phyloP scores from a whole-genome alignment of 2,113 vertebrate genomes.

The Pelvicachromis taeniatus region DNA sequence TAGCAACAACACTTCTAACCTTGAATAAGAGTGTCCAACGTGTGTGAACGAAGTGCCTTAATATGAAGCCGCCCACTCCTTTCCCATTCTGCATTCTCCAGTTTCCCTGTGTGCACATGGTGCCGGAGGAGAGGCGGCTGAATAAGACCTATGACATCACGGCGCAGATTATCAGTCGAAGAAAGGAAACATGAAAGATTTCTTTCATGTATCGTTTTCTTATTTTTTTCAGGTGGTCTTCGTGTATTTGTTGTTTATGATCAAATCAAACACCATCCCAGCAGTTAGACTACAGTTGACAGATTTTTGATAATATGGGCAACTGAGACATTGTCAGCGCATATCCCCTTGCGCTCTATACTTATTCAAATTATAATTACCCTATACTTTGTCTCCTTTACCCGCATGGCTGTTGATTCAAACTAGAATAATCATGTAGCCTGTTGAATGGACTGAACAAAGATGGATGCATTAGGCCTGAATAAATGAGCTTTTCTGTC shows the following conservation, averaged over 20 bases:
- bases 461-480: not conserved
- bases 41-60: not conserved
- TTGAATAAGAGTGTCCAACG: not conserved
- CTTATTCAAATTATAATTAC: not conserved
- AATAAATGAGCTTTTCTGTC: not conserved
- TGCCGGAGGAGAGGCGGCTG: fast-evolving
- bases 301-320: not conserved
- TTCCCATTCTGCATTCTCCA: not conserved
- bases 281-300: not conserved
- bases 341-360: not conserved
- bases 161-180: not conserved
- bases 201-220: not conserved
- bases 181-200: not conserved
- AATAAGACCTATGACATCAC: not conserved
- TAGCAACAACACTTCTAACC: not conserved
- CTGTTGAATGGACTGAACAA: not conserved
- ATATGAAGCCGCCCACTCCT: not conserved
- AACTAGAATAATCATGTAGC: not conserved
- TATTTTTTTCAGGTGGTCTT: not conserved
- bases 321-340: not conserved
- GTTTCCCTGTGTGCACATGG: not conserved
- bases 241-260: not conserved
- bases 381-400: not conserved
- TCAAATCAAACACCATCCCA: not conserved
- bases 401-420: not conserved